Percentiles rank a stretch among this genome's conserved stretches.
phyloP scores from a whole-genome alignment of 2,797 vertebrate genomes.

The Streptopelia turtur region DNA sequence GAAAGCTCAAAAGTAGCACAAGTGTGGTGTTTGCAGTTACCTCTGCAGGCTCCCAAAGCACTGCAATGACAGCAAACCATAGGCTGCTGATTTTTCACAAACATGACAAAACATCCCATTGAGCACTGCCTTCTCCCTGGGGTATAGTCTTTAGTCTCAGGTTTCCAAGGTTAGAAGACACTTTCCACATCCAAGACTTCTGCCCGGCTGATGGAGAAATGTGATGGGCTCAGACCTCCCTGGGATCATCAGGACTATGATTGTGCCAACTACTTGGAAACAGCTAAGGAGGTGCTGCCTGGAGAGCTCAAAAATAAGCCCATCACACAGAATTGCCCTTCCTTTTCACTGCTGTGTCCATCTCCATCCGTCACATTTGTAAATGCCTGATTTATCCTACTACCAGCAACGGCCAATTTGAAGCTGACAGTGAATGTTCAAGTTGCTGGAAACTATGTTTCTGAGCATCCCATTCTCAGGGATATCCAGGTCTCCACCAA shows the following conservation, averaged over 20 bases:
- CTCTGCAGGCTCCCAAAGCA: not conserved
- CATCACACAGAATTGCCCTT: not conserved
- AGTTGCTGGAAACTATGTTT: not conserved
- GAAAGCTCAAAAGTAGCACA: not conserved
- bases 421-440: not conserved
- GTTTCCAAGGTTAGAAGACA: not conserved
- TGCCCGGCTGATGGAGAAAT: not conserved
- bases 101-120: not conserved
- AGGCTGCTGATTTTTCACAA: fast-evolving
- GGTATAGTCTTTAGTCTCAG: not conserved
- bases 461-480: not conserved
- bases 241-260: not conserved
- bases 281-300: not conserved
- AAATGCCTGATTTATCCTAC: not conserved
- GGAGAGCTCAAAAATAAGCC: not conserved
- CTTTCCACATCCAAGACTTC: not conserved
- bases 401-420: not conserved
- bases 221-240: not conserved
- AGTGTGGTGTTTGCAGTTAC: not conserved
- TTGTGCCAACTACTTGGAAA: not conserved
- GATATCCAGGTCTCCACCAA: slow-evolving; percentile 39
- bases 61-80: not conserved
- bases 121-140: not conserved
- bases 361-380: not conserved
- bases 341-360: not conserved